Conservation (phyloP, 1,140 invertebrate genomes). For the Drosophila suzukii region DNA sequence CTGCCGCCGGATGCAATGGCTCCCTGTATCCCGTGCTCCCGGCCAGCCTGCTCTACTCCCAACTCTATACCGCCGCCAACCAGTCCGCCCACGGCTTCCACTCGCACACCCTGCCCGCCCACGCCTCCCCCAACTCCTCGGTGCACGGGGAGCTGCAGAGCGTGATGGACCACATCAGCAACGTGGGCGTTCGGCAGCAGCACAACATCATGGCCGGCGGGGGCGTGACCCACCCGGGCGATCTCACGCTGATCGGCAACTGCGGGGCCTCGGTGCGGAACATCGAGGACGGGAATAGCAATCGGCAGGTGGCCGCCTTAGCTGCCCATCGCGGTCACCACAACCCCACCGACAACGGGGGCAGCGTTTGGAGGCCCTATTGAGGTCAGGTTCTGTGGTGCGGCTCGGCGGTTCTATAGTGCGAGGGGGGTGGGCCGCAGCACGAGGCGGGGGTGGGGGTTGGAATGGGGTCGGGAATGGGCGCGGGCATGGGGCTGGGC, state of each 20-base stretch:
- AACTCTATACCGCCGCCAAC: conserved; percentile 91
- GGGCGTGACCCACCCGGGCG: conserved; percentile 82
- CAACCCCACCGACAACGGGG: conserved; percentile 88
- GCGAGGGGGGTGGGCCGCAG: conserved; percentile 73
- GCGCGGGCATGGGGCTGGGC: conserved; percentile 16
- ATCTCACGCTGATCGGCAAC: conserved; percentile 87
- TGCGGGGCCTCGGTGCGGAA: conserved; percentile 87
- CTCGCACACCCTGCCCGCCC: conserved; percentile 87
- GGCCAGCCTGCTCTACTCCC: conserved; percentile 92
- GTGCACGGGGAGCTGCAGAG: conserved; percentile 89
- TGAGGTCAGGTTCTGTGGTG: conserved; percentile 85
- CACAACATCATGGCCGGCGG: conserved; percentile 85
- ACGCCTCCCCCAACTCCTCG: conserved; percentile 86
- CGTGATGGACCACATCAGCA: conserved; percentile 90
- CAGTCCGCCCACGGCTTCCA: conserved; percentile 91
- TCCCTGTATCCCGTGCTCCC: conserved; percentile 90
- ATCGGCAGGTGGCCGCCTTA: conserved; percentile 85
- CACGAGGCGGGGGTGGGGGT: conserved; percentile 45
- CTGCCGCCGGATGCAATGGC: conserved; percentile 86
- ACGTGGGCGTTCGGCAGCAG: conserved; percentile 85
- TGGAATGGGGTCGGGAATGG: conserved; percentile 10
- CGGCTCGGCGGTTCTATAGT: conserved; percentile 84
- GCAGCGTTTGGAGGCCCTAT: conserved; percentile 88
- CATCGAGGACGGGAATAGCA: conserved; percentile 85
- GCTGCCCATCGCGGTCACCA: conserved; percentile 87